These are phyloP conservation scores for Pocota personata DNA, from an alignment of 2,888 invertebrate species.

Conservation along the genomic window DNA sequence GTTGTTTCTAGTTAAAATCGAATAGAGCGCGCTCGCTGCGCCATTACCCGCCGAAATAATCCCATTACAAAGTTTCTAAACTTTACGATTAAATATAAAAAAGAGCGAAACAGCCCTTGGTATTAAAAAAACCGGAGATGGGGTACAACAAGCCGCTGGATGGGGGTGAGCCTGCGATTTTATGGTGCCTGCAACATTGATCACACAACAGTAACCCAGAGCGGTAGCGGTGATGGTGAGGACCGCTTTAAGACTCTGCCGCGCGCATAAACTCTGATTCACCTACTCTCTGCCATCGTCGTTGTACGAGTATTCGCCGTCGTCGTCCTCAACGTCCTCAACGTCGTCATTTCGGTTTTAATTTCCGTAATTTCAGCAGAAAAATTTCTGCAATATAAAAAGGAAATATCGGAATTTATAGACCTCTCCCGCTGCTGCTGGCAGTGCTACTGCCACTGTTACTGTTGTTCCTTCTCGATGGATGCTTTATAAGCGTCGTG, in stretches of 20 bases:
- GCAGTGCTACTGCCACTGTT: constrained; percentile 7
- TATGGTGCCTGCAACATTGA: constrained; percentile 73
- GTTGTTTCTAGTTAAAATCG: constrained; percentile 72
- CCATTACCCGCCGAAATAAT: constrained; percentile 72
- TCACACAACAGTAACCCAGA: constrained; percentile 70
- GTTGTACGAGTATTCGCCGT: constrained; percentile 9
- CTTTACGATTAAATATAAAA: constrained; percentile 81
- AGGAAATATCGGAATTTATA: constrained; percentile 83
- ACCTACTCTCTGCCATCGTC: constrained; percentile 38
- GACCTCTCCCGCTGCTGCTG: constrained; percentile 76
- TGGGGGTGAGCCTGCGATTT: constrained; percentile 68
- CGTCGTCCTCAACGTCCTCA: constrained; percentile 50
- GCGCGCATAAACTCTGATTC: constrained; percentile 68
- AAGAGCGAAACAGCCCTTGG: constrained; percentile 79
- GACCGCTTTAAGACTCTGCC: constrained; percentile 71
- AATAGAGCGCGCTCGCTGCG: constrained; percentile 66
- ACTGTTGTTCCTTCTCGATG: constrained; percentile 39
- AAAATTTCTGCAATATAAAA: constrained; percentile 83
- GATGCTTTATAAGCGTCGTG: constrained; percentile 68
- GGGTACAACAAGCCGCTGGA: constrained; percentile 43
- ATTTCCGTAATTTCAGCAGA: constrained; percentile 83
- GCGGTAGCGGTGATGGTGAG: constrained; percentile 58
- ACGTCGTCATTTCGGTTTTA: constrained; percentile 81
- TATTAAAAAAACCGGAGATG: constrained; percentile 79
- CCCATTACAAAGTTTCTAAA: constrained; percentile 81